Base-by-base conservation (phyloP, 2,113 vertebrate species). In the Dasyurus viverrinus region DNA sequence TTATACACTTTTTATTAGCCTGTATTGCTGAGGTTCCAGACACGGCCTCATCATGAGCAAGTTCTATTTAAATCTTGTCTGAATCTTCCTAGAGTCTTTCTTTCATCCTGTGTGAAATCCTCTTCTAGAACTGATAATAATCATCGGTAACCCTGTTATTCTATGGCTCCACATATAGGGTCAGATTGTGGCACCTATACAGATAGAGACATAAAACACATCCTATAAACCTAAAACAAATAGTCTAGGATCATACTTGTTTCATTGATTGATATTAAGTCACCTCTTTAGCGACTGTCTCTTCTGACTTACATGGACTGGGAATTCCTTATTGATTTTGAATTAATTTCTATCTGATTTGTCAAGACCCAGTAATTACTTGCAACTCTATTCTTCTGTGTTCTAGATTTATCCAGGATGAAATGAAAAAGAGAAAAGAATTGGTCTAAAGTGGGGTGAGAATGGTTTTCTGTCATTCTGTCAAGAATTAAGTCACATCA, bases 261-360 rank as follows among this genome's bases (percentile, higher is more conserved):
- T 94, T 96, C 92, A 89, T 54, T 97, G 90, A 94, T 76, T 97
- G n/a, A 93, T 90, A 60, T 52, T 93, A 96, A 57, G 54, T 90
- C 55, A 42, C 68, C 95, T 94, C 8, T 12, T 57, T 27, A 96
- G 84, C 92, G 91, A 23, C 76, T 92, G 54, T 36, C 0, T 14
- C 94, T 95, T 97, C 53, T 57, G 46, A 92, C 25, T 95, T 53
- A 94, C 93, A 90, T 91, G 94, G 94, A 90, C 47, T 89, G 94
- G 47, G 68, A 95, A 89, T 91, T 92, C 12, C 53, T 95, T 24
- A 25, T 91, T 93, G 8, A 22, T 53, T 92, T 94, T 91, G 50
- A 93, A 53, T 60, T 95, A 92, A 93, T 95, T 97, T 92, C 60
- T 9, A 90, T 95, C 55, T 50, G 50, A 48, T 16, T 84, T 84